phyloP scores from a whole-genome alignment of 2,888 invertebrate genomes.

The Pandemis cinnamomeana region DNA sequence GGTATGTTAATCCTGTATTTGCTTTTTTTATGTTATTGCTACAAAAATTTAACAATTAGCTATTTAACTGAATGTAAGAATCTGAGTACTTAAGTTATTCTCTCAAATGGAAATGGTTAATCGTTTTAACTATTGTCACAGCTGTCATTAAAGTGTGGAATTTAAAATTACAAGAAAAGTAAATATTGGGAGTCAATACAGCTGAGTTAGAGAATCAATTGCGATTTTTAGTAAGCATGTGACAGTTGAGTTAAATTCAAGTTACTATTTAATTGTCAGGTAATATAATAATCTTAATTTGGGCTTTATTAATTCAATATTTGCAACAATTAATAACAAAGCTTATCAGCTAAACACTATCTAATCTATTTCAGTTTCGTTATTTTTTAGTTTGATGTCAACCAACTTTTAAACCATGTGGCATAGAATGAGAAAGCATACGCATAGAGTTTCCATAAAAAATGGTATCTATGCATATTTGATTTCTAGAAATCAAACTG shows the following conservation, averaged over 20 bases:
- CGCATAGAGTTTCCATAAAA: no score
- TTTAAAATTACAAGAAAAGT: constrained; percentile 1
- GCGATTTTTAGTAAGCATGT: neutral
- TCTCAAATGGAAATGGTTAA: neutral
- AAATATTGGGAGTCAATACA: constrained; percentile 6
- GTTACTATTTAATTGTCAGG: neutral
- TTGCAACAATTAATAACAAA: neutral
- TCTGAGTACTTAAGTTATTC: neutral
- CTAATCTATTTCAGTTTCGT: no score
- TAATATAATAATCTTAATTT: neutral
- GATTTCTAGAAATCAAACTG: no score
- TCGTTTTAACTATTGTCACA: neutral
- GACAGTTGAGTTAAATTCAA: neutral
- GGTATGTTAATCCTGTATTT: constrained; percentile 2
- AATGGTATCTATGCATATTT: no score
- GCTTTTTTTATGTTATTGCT: neutral
- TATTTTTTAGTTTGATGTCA: no score
- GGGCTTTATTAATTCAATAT: neutral
- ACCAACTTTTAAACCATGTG: no score
- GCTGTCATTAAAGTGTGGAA: constrained; percentile 1
- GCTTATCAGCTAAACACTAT: neutral
- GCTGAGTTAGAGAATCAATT: constrained; percentile 3
- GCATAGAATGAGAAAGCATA: no score
- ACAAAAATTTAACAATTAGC: neutral
- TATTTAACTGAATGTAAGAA: neutral